Base-by-base conservation (phyloP, 2,888 invertebrate genomes). In the Augochlorella aurata region DNA sequence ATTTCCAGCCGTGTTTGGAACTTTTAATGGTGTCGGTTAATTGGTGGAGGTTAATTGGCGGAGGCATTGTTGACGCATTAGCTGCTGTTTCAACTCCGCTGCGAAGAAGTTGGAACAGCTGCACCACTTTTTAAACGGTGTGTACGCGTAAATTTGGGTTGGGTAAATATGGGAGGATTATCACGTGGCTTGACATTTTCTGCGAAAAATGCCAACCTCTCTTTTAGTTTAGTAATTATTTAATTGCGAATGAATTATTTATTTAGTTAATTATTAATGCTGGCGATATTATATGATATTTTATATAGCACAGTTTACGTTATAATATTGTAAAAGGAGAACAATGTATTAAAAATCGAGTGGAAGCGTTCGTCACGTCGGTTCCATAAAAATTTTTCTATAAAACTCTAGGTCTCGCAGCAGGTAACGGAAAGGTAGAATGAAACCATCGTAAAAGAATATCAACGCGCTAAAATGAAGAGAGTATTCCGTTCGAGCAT, bases 1-100 rank as follows among this genome's bases (percentile, higher is more conserved):
- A 68, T 68, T 49, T 68, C 29, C 49, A 18, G 47, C 47, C 16
- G 63, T n/a, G 65, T 65, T 44, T 14, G 38, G 65, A 65, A 65
- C 65, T 65, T 65, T 65, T 44, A 65, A 65, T 65, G 65, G 65
- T n/a, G 65, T 38, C 44, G 44, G 38, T 44, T 44, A 65, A 65
- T 65, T 49, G 47, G 14, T 49, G 47, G 1, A 7, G 9, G 47
- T 2, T 38, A 38, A 38, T 38, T 38, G 38, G 38, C 7, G 38
- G 7, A 38, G 5, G 7, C 38, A 14, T 49, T 38, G 63, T 63
- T 63, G 63, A 63, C 38, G 63, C 38, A 38, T 63, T 63, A 38
- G 29, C 29, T 1, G 61, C 16, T 61, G 29, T 61, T 29, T 29
- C 61, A 29, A 61, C 24, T 29, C 24, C 29, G 61, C 29, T 18